phyloP scores from a whole-genome alignment of 2,113 vertebrate genomes.

The Uria lomvia region DNA sequence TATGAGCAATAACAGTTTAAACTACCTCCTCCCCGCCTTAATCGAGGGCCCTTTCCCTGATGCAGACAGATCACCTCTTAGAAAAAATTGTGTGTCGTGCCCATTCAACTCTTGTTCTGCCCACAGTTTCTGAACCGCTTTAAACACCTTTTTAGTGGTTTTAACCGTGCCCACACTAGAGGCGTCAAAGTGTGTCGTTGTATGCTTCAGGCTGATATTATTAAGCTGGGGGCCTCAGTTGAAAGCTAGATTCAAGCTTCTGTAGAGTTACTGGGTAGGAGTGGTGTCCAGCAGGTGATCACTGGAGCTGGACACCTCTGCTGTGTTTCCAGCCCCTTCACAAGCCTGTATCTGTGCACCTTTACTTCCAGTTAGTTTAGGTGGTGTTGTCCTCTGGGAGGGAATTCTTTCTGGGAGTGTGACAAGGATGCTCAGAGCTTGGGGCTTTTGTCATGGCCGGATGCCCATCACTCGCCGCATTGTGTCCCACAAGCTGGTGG shows the following conservation, averaged over 20 bases:
- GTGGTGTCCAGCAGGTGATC: neutral
- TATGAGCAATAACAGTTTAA: neutral
- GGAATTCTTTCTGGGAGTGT: neutral
- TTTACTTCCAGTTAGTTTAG: neutral
- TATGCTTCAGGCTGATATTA: neutral
- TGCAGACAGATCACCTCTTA: neutral
- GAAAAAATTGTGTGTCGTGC: neutral
- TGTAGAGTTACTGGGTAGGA: neutral
- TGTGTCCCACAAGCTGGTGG: neutral
- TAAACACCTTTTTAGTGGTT: neutral
- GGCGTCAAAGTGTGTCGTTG: rapidly evolving
- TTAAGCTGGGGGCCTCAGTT: neutral
- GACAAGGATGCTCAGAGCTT: neutral
- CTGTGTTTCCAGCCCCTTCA: neutral
- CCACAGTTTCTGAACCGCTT: neutral
- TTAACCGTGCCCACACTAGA: neutral
- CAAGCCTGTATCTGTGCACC: neutral
- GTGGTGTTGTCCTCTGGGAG: neutral
- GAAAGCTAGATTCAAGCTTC: neutral
- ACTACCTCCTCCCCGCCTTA: neutral
- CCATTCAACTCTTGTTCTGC: neutral
- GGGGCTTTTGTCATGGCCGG: neutral
- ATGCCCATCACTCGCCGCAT: neutral
- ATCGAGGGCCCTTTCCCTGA: neutral
- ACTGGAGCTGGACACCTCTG: neutral